Base-by-base conservation (phyloP, 2,888 invertebrate species). In the Trichogramma dendrolimi region DNA sequence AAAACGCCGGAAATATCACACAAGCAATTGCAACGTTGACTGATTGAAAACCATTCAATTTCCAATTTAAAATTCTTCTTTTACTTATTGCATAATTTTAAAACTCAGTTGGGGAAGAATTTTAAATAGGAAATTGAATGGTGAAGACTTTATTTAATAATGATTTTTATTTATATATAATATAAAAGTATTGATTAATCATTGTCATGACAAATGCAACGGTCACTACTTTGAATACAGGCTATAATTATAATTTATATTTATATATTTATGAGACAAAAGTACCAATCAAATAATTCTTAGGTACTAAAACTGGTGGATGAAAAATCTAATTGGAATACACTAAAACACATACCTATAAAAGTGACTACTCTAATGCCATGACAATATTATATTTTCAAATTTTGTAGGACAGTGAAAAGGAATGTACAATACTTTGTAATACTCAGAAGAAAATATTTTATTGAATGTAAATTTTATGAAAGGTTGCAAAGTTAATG, bases 11-110 rank as follows among this genome's bases (percentile, higher is more conserved):
- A 73, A 71, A 59, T 77, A 73, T 68, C 72, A 71, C 53, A 72
- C 71, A 69, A 74, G 72, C 58, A 74, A 71, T 58, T 75, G 74
- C 61, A 78, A 75, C 57, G 65, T 76, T 66, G 77, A 79, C 70
- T 76, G 75, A 76, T 73, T 75, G 71, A 78, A 74, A 55, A 70
- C 73, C 53, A 76, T 78, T 66, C 71, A 77, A 70, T 76, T 77
- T 71, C 76, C 76, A 59, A 78, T 78, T 69, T 77, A 74, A 76
- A 55, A 44, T 41, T 63, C 48, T 52, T 59, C 27, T 5, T 60
- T 43, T 55, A 54, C 55, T 62, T 58, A 27, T 27, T 27, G 27
- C 27, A 27, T 27, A 27, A 27, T 59, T 59, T 39, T 55, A 58
- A 58, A 27, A 47, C 56, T 56, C 55, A 55, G 54, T 52, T 11